Evolutionary conservation across 2,113 vertebrate species (phyloP).

Genomic region (Xiphorhynchus elegans): DNA sequence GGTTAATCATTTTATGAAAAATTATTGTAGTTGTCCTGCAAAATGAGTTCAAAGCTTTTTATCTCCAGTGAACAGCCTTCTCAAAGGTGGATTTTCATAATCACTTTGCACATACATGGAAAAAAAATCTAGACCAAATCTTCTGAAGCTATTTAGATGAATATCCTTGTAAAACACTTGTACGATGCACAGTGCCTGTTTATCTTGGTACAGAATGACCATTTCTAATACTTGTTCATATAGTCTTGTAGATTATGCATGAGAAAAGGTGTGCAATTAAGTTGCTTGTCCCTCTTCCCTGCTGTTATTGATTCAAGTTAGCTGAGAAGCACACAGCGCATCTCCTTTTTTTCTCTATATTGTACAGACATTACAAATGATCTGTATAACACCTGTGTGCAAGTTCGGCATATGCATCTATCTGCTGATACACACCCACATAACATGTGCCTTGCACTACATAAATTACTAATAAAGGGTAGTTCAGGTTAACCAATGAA

Average conservation of each 20-base stretch:
- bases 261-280: not conserved
- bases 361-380: not conserved
- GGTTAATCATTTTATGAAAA: not conserved
- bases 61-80: not conserved
- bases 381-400: not conserved
- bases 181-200: not conserved
- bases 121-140: not conserved
- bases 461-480: constrained; percentile 46
- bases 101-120: not conserved
- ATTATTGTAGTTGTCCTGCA: not conserved
- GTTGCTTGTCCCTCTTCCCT: not conserved
- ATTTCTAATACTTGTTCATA: not conserved
- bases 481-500: constrained; percentile 8
- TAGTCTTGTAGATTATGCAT: not conserved
- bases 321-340: not conserved
- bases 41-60: not conserved
- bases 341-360: not conserved
- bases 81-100: not conserved
- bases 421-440: not conserved
- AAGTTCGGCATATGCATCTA: not conserved
- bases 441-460: not conserved
- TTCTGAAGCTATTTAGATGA: not conserved
- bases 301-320: not conserved
- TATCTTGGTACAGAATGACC: not conserved
- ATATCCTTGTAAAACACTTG: not conserved